phyloP scores from a whole-genome alignment of 2,797 vertebrate species.

The Pitangus sulphuratus region DNA sequence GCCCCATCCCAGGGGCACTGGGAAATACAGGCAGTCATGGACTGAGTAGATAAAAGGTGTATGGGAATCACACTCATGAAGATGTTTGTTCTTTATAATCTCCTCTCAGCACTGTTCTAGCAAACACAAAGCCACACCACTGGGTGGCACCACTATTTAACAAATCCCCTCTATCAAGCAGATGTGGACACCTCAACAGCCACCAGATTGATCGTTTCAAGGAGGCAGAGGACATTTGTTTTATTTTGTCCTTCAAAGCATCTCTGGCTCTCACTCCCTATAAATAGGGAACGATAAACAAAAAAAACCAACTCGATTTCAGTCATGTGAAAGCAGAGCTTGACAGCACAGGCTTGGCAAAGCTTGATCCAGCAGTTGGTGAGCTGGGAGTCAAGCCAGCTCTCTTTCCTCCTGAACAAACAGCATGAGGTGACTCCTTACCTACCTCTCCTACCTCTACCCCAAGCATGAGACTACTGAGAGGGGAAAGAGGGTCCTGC shows the following conservation, averaged over 20 bases:
- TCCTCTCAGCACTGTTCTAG: background rate
- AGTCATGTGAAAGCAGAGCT: background rate
- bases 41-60: background rate
- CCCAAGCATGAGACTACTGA: background rate
- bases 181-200: background rate
- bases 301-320: background rate
- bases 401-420: background rate
- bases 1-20: background rate
- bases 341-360: background rate
- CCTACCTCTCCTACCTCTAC: background rate
- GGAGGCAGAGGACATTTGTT: background rate
- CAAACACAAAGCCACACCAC: background rate
- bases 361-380: background rate
- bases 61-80: background rate
- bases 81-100: background rate
- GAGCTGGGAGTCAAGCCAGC: background rate
- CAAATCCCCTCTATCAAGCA: background rate
- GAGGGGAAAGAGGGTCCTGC: background rate
- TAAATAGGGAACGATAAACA: background rate
- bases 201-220: accelerated
- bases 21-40: accelerated
- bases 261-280: background rate
- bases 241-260: background rate
- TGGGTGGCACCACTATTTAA: conserved; percentile 4
- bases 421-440: background rate